These are phyloP conservation scores for Erythrocercus mccallii DNA, from an alignment of 2,113 vertebrate genomes.

Conservation along the genomic window DNA sequence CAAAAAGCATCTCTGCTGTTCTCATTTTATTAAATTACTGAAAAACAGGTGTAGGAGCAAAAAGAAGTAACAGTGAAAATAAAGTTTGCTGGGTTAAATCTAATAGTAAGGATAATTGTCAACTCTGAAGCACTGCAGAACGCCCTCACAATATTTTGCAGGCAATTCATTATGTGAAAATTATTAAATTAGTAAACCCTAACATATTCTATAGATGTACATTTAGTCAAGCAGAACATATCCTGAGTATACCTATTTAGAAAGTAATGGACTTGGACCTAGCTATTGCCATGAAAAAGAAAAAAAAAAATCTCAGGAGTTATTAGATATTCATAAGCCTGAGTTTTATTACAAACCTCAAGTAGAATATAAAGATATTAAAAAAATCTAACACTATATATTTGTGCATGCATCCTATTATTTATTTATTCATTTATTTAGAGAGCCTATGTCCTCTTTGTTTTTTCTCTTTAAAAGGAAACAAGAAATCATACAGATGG, in stretches of 20 bases:
- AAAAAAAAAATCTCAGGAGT: neutral
- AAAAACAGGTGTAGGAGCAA: neutral
- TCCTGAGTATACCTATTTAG: neutral
- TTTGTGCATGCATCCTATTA: accelerated
- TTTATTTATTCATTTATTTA: neutral
- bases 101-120: neutral
- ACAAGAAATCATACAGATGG: neutral
- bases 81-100: neutral
- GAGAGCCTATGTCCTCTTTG: neutral
- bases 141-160: neutral
- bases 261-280: neutral
- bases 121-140: neutral
- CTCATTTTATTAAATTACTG: neutral
- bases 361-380: neutral
- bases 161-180: neutral
- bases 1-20: neutral
- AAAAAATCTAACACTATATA: neutral
- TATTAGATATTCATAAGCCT: neutral
- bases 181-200: neutral
- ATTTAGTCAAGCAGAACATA: neutral
- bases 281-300: neutral
- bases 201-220: neutral
- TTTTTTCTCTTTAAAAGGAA: neutral
- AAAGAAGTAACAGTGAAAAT: neutral
- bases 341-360: neutral